Conservation (phyloP, 2,888 invertebrate genomes). For the Drosophila niveifrons region DNA sequence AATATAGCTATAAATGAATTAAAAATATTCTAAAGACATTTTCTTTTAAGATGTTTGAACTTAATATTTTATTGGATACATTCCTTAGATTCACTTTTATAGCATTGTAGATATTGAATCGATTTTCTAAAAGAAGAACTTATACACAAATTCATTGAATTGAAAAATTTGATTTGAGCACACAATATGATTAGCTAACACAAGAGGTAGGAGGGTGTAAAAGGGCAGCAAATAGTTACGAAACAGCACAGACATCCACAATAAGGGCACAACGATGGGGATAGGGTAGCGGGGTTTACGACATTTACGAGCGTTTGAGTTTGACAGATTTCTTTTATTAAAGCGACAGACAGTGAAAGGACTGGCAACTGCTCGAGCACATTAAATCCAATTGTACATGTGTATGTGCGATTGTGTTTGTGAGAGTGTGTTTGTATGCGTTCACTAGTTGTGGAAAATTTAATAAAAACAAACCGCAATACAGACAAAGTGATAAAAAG, state of each 20-base stretch:
- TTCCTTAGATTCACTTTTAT: not conserved
- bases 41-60: not conserved
- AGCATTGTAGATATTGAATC: not conserved
- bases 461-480: slow-evolving; percentile 72
- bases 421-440: slow-evolving; percentile 14
- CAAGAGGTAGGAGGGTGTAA: slow-evolving; percentile 2
- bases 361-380: slow-evolving; percentile 62
- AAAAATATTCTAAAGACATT: too few species aligned
- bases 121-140: slow-evolving; percentile 14
- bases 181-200: slow-evolving; percentile 67
- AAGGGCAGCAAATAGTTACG: slow-evolving; percentile 47
- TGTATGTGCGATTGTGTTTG: slow-evolving; percentile 9
- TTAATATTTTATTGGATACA: not conserved
- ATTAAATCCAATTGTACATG: slow-evolving; percentile 49
- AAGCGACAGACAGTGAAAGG: slow-evolving; percentile 63
- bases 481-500: slow-evolving; percentile 50
- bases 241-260: slow-evolving; percentile 41
- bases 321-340: slow-evolving; percentile 80
- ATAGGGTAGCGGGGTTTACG: slow-evolving; percentile 12
- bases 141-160: slow-evolving; percentile 51
- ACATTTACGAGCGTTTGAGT: slow-evolving; percentile 78
- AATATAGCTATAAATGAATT: too few species aligned
- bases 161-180: slow-evolving; percentile 62
- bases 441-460: slow-evolving; percentile 46
- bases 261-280: not conserved